Base-by-base conservation (phyloP, 2,888 invertebrate genomes). In the Ophraella communa region DNA sequence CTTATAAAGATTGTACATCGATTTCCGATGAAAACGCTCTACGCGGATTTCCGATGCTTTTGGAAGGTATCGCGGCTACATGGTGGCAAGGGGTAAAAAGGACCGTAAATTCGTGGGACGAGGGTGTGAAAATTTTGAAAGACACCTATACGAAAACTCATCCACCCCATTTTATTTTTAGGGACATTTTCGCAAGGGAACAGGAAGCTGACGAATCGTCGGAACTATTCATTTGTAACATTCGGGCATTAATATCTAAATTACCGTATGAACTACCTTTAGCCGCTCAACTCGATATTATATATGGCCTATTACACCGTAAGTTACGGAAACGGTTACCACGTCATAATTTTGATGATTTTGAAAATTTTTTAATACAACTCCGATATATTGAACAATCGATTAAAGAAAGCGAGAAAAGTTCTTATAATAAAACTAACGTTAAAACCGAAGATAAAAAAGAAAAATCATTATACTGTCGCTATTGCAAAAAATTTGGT, bases 121-220 rank as follows among this genome's bases (percentile, higher is more conserved):
- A 49, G 8, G 49, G 21, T 21, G 24, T 51, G 20, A 35, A 39
- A 54, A 21, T 49, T 54, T 54, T 51, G 18, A 51, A 51, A 23
- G 49, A 21, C 24, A 49, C 49, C n/a, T 49, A 49, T 49, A 23
- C 49, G 10, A 21, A 49, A 49, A 21, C 49, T 21, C 21, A 23
- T 21, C 49, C 49, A 23, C 47, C 47, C 5, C 21, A 49, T 49
- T 49, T 49, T 2, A 49, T 49, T 49, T 3, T n/a, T n/a, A n/a
- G n/a, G n/a, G n/a, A n/a, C n/a, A n/a, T n/a, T n/a, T n/a, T n/a
- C n/a, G n/a, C n/a, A n/a, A n/a, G n/a, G n/a, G n/a, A n/a, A n/a
- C n/a, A n/a, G n/a, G n/a, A n/a, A n/a, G n/a, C n/a, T n/a, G 47
- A 18, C 3, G 49, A 49, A 49, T 49, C 49, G 8, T 23, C 49